A percentile compares a stretch with the other conserved stretches of the same genome.
Conservation (phyloP, 2,888 invertebrate genomes). For the Acanthococcus lagerstroemiae region DNA sequence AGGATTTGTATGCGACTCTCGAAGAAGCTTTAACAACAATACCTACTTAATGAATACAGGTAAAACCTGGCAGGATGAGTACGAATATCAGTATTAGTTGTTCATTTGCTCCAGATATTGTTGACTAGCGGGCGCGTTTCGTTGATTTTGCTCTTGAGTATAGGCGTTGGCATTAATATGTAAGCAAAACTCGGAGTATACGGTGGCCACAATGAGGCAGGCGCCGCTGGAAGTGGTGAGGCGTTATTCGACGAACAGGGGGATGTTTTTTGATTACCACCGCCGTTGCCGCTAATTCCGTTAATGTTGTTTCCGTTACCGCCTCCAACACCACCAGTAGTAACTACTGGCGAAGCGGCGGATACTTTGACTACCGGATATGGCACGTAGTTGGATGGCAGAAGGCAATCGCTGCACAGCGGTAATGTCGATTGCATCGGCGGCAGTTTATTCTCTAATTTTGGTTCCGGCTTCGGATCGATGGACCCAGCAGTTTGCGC, state of each 20-base stretch:
- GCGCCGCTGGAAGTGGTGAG: background rate
- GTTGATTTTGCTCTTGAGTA: conserved; percentile 1
- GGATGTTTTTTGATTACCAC: conserved; percentile 6
- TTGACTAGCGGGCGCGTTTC: too few species aligned
- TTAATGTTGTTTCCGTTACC: background rate
- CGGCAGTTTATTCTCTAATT: background rate
- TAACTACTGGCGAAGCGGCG: too few species aligned
- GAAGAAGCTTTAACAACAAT: too few species aligned
- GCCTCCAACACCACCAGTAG: background rate
- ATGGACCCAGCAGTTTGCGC: too few species aligned
- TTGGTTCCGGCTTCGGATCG: background rate
- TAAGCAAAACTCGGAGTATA: conserved; percentile 6
- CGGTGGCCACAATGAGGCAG: background rate
- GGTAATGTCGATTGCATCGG: background rate
- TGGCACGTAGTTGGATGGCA: conserved; percentile 6
- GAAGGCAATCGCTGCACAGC: conserved; percentile 4
- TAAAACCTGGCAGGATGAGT: too few species aligned
- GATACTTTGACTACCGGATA: background rate
- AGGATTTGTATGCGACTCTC: too few species aligned
- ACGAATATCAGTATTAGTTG: too few species aligned
- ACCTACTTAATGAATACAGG: too few species aligned
- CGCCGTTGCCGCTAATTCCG: background rate
- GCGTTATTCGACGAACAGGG: conserved; percentile 1
- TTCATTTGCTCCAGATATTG: too few species aligned
- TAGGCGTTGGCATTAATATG: conserved; percentile 2